Evolutionary conservation across 1,140 invertebrate genomes (phyloP).

Genomic region (Archegozetes longisetosus): DNA sequence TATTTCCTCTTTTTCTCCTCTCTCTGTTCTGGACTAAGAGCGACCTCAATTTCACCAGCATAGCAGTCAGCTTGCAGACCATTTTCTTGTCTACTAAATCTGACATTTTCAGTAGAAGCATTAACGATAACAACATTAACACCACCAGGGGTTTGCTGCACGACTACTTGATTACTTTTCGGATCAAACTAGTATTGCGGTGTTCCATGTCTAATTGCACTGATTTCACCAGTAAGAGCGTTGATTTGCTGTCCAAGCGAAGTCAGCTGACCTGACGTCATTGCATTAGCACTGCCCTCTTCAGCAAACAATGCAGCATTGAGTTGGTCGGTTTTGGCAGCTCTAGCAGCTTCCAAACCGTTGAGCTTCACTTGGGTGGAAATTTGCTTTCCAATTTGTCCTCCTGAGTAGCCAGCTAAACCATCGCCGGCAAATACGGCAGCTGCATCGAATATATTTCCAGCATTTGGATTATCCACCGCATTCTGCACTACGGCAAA

Average conservation of each 20-base stretch:
- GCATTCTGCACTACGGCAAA: background rate
- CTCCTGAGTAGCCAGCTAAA: background rate
- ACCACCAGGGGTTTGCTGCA: too few relatives aligned
- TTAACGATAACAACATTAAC: too few relatives aligned
- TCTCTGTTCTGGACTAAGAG: too few relatives aligned
- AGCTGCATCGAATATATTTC: background rate
- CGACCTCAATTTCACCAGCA: too few relatives aligned
- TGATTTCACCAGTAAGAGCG: background rate
- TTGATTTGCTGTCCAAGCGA: background rate
- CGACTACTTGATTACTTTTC: too few relatives aligned
- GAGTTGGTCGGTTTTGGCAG: conserved; percentile 1
- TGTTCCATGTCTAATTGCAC: background rate
- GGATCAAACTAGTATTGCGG: background rate
- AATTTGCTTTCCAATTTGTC: background rate
- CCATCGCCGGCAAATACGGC: background rate
- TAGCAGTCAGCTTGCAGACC: too few relatives aligned
- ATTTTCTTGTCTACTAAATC: too few relatives aligned
- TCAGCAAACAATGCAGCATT: background rate
- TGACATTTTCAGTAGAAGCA: too few relatives aligned
- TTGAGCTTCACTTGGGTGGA: background rate
- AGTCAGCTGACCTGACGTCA: background rate
- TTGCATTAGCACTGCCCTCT: background rate
- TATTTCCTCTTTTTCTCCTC: too few relatives aligned
- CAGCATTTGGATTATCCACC: conserved; percentile 1
- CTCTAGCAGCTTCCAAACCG: background rate